Percentiles rank a stretch among this genome's conserved stretches.
These are phyloP conservation scores for Anomalospiza imberbis DNA, from an alignment of 2,797 vertebrate species.

Conservation along the genomic window DNA sequence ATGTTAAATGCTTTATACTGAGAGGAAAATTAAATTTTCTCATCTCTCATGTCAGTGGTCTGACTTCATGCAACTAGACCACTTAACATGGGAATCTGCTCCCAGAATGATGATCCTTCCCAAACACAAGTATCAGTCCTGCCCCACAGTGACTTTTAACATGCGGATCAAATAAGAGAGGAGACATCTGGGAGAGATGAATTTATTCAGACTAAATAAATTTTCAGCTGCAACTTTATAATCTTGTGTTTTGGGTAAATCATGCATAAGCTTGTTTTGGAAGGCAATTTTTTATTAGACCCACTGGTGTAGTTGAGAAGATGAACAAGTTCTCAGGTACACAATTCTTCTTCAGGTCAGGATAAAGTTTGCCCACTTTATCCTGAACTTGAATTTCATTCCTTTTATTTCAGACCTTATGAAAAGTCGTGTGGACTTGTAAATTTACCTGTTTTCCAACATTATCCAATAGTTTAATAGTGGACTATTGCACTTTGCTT, in stretches of 20 bases:
- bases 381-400: neutral
- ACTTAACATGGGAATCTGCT: neutral
- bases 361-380: neutral
- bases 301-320: neutral
- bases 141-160: neutral
- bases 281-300: neutral
- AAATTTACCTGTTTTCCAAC: neutral
- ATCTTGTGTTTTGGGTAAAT: neutral
- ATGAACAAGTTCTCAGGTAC: neutral
- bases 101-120: neutral
- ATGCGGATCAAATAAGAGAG: neutral
- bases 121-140: neutral
- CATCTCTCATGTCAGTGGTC: neutral
- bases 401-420: neutral
- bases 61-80: neutral
- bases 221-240: neutral
- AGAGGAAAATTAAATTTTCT: neutral
- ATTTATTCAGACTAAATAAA: neutral
- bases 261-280: neutral
- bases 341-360: neutral
- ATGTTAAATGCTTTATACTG: neutral
- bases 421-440: neutral
- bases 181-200: neutral
- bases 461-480: neutral
- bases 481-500: neutral